These are phyloP conservation scores for Cyclophora albipunctata DNA, from an alignment of 2,888 invertebrate genomes.

Conservation along the genomic window DNA sequence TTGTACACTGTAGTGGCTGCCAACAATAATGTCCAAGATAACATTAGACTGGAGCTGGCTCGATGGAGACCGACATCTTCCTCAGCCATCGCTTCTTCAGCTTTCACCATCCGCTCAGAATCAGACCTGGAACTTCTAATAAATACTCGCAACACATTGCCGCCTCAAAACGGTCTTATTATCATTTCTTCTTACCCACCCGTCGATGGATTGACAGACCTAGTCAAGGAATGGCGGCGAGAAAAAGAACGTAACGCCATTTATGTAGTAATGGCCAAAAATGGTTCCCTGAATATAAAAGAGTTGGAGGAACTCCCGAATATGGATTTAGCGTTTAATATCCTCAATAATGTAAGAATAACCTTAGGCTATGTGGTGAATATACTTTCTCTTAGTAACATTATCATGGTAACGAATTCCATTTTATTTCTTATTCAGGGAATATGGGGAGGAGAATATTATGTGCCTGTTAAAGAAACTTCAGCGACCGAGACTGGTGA, in stretches of 20 bases:
- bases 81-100: conserved; percentile 10
- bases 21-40: conserved; percentile 5
- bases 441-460: conserved; percentile 26
- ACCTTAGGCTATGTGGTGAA: no score
- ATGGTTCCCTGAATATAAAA: no score
- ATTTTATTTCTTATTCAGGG: conserved; percentile 8
- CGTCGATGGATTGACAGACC: no score
- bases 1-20: conserved; percentile 14
- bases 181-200: no score
- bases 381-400: no score
- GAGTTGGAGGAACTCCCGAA: no score
- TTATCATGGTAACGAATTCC: no score
- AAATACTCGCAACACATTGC: conserved; percentile 13
- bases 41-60: conserved; percentile 16
- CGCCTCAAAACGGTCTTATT: not conserved
- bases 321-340: not conserved
- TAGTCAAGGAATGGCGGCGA: no score
- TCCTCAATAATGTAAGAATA: no score
- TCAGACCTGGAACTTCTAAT: conserved; percentile 19
- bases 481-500: not conserved
- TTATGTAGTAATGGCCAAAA: not conserved
- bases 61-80: conserved; percentile 15
- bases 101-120: conserved; percentile 17
- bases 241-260: no score
- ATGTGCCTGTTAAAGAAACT: conserved; percentile 9